Evolutionary conservation across 2,113 vertebrate genomes (phyloP), one percentile per base, ranked within the genome.

Genomic region (Trematocara unimaculatum): DNA sequence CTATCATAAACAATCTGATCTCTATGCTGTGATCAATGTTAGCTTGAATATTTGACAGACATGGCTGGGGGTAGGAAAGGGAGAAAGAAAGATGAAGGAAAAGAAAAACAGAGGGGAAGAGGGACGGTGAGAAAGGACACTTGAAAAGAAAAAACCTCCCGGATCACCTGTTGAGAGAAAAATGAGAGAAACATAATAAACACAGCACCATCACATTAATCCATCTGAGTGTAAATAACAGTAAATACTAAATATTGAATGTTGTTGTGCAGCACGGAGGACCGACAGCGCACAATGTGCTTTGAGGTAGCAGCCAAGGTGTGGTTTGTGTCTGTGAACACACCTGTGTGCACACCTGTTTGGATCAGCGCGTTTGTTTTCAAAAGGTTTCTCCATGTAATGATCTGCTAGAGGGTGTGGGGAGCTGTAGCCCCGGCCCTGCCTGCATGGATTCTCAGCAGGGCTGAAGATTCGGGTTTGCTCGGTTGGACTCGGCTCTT

Each of bases 141-240:
- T 0, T 60, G 5, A 10, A 60, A 60, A 60, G 0, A 1, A 60
- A 60, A 17, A 33, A 60, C 3, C 56, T 60, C 56, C 14, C 0
- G 0, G 5, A 60, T 60, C 56, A 60, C 56, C 29, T 60, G 56
- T 33, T 33, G 14, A 60, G 15, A 33, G 5, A 51, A 51, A 51
- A 51, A 2, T 10, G 8, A 60, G 56, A 60, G 56, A 60, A 33
- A 60, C 56, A 10, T 60, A 33, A 60, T 60, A 33, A 33, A 18
- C 29, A 0, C 56, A 18, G 2, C 1, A 0, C 15, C 29, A 60
- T 60, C 56, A 4, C 29, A 10, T 18, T 18, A 60, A 33, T 33
- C 56, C 14, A 60, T 31, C 15, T 31, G 1, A 33, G 56, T 60
- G 56, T 60, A 60, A 60, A 60, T 4, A 60, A 2, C 56, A 31